Evolutionary conservation across 2,888 invertebrate genomes (phyloP), one percentile per base, ranked within the genome.

Genomic region (Drosophila emarginata): DNA sequence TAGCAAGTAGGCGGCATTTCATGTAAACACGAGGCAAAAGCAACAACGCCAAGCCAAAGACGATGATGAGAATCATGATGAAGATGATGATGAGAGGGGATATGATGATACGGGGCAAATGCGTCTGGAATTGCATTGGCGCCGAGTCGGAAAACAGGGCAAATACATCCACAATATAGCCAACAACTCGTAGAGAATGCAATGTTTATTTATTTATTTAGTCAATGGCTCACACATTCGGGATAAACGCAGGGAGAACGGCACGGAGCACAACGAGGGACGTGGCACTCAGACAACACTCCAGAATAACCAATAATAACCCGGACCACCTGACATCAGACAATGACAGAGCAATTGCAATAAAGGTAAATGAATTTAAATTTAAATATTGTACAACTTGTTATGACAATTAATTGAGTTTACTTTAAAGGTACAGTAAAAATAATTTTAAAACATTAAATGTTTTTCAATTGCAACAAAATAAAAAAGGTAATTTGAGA

Each of bases 171-270:
- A 61, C 21, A 21, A 40, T 6, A 51, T 39, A 64, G 37, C 32
- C 32, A 32, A 32, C 32, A 36, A 37, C 57, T 64, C 54, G 50
- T 52, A 65, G n/a, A 12, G 36, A 65, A 76, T 64, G 82, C 82
- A 82, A 63, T 72, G 66, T 74, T 61, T 77, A 72, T 81, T 74
- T 80, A 82, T 82, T 81, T 81, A 85, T 85, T 82, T 82, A 78
- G 78, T 79, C 85, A 78, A 84, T 73, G 67, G 75, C 63, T 78
- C 70, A 77, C 65, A 77, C 69, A 58, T 61, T 32, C 11, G 32
- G 6, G 15, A 15, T n/a, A 36, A 7, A n/a, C 21, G 62, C 11
- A 18, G 4, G 21, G 9, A n/a, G 51, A 9, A 7, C 32, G 9
- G 32, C 32, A 32, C 11, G 11, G 26, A 26, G 32, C 32, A 32